Conservation (phyloP, 2,113 vertebrate species). For the Papio anubis region DNA sequence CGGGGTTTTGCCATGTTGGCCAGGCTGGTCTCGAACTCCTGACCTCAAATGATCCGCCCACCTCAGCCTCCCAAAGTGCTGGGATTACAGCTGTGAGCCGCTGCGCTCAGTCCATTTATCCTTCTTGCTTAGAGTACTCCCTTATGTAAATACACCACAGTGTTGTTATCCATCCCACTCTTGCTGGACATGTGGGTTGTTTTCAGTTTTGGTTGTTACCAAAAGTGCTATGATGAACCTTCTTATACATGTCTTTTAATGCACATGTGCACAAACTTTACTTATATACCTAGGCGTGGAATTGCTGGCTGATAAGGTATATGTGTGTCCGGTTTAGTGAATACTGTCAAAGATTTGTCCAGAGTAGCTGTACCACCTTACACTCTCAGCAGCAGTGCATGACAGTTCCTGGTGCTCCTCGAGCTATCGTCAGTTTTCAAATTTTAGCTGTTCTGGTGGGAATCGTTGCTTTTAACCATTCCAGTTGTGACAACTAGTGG, state of each 20-base stretch:
- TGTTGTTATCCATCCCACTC: not conserved
- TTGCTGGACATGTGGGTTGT: not conserved
- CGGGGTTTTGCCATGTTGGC: too few relatives aligned
- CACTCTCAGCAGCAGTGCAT: not conserved
- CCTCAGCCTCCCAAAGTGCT: too few relatives aligned
- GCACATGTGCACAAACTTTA: too few relatives aligned
- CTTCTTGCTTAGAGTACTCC: too few relatives aligned
- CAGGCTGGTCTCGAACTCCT: too few relatives aligned
- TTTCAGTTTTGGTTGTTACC: not conserved
- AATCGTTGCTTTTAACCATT: not conserved
- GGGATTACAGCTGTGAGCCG: too few relatives aligned
- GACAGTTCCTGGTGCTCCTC: not conserved
- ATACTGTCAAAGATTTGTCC: not conserved
- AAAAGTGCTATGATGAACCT: not conserved
- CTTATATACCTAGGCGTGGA: too few relatives aligned
- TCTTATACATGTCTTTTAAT: not conserved
- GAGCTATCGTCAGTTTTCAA: not conserved
- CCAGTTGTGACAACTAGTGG: not conserved
- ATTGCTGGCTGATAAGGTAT: not conserved
- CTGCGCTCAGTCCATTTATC: too few relatives aligned
- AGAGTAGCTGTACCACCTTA: too few relatives aligned
- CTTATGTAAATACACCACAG: not conserved
- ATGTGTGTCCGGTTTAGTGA: not conserved
- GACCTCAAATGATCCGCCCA: too few relatives aligned
- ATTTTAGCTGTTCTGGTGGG: not conserved